Evolutionary conservation across 2,888 invertebrate genomes (phyloP), one percentile per base, ranked within the genome.

Genomic region (Allygus modestus): DNA sequence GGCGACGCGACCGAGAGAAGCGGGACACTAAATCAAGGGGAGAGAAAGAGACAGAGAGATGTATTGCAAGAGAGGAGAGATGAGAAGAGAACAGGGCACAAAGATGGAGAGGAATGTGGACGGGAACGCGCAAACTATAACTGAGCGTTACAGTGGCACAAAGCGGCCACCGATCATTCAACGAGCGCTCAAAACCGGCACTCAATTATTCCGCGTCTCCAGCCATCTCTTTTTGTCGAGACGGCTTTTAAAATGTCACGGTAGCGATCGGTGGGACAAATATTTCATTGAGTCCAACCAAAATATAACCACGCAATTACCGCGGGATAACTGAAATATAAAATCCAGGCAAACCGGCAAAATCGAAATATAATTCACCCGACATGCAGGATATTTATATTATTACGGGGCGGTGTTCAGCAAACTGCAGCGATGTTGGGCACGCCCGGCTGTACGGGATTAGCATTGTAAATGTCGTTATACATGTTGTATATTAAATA

Each of bases 401-500:
- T 31, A 69, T 69, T 69, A 33, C 69, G 1, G 33, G 33, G 28
- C 26, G 5, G 69, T 41, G 28, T 65, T n/a, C n/a, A 15, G 37
- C 41, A 0, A n/a, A 12, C 71, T 71, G 71, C 71, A 31, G 58
- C 23, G 58, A n/a, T 58, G 58, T 58, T 1, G 9, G 65, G 12
- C 65, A 65, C 65, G 28, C 58, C 58, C 58, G 51, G 51, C 51
- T 51, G 51, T 51, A n/a, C n/a, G 37, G 71, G 37, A 71, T 71
- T 71, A 71, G 71, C 71, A 71, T 71, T 71, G 71, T 71, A 71
- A 71, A 71, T 71, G 71, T 71, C 71, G 71, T 71, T 71, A 71
- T 71, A 71, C 71, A 71, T 71, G 71, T 71, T 71, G 71, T 71
- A 71, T 71, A 71, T 71, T 71, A 71, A 71, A 71, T 71, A 71